Evolutionary conservation across 2,113 vertebrate genomes (phyloP).

Genomic region (Girardinichthys multiradiatus): DNA sequence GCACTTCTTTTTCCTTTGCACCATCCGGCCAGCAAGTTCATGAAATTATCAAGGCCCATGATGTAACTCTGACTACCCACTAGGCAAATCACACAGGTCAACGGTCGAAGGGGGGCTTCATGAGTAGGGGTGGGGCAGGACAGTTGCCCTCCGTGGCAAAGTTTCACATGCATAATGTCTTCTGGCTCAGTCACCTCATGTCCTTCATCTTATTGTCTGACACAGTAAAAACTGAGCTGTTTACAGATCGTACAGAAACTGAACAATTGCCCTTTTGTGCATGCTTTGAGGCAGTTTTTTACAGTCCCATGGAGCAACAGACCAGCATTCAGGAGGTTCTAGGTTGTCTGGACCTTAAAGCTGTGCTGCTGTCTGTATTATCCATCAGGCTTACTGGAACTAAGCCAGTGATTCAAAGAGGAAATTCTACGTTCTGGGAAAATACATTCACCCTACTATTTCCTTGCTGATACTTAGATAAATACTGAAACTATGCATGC

Average conservation of each 20-base stretch:
- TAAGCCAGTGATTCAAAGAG: constrained; percentile 21
- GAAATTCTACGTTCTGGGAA: background rate
- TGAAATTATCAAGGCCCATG: constrained; percentile 47
- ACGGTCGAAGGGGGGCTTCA: constrained; percentile 55
- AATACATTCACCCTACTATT: background rate
- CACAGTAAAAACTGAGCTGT: constrained; percentile 60
- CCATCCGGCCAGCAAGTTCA: constrained; percentile 60
- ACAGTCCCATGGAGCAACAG: constrained; percentile 31
- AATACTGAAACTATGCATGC: background rate
- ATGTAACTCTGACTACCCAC: constrained; percentile 58
- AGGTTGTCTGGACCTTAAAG: constrained; percentile 26
- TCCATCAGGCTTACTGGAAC: constrained; percentile 53
- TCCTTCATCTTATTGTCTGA: constrained; percentile 60
- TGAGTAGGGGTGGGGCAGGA: constrained; percentile 31
- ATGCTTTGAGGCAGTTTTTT: constrained; percentile 33
- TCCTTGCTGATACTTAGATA: constrained; percentile 1
- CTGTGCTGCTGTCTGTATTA: constrained; percentile 43
- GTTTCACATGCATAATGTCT: constrained; percentile 64
- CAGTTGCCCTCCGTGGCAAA: constrained; percentile 47
- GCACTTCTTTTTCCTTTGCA: constrained; percentile 65
- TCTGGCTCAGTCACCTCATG: constrained; percentile 51
- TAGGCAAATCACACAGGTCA: constrained; percentile 68
- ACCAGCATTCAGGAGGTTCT: constrained; percentile 19
- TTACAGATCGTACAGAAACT: constrained; percentile 52
- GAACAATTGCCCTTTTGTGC: constrained; percentile 59